Evolutionary conservation across 2,797 vertebrate genomes (phyloP), one percentile per base, ranked within the genome.

Genomic region (Megalops cyprinoides): DNA sequence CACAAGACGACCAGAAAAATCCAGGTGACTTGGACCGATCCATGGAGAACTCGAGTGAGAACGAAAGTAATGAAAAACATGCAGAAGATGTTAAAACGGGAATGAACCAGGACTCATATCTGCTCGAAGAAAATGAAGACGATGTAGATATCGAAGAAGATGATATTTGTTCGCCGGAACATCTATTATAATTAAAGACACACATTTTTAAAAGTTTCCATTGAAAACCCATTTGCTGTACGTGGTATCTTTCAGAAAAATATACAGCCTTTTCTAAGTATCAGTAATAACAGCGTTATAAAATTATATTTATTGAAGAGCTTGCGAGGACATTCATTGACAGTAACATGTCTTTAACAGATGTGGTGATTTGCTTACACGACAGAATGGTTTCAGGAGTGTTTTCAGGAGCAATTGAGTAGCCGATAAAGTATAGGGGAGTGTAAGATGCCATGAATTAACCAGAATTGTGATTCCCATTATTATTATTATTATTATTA

Each of bases 61-160:
- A 94, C 6, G 97, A 97, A 25, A 84, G 89, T 73, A 90, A 87
- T 56, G 94, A 94, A 6, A 87, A 90, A 79, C 86, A 84, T 46
- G 84, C 78, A 0, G 88, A 91, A 39, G 83, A 94, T 74, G 88
- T 91, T 8, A 85, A 93, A 79, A 90, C 87, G 79, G 92, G 83
- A 0, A 86, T 89, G 82, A 91, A 91, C 37, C 87, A 92, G 84
- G 94, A 94, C 88, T 89, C 94, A 0, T 99, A 95, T 86, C 81
- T 96, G 78, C 92, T 96, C 81, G 95, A 96, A 9, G 97, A 98
- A 7, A 89, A 95, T 20, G 97, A 98, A 82, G 97, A 98, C 85
- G 98, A 99, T 53, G 96, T 99, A 92, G 97, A 99, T 73, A 96
- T 98, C 87, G 97, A 98, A 84, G 97, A 94, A 4, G 84, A 96